phyloP scores from a whole-genome alignment of 2,797 vertebrate species.

The Enteromius radiatus region DNA sequence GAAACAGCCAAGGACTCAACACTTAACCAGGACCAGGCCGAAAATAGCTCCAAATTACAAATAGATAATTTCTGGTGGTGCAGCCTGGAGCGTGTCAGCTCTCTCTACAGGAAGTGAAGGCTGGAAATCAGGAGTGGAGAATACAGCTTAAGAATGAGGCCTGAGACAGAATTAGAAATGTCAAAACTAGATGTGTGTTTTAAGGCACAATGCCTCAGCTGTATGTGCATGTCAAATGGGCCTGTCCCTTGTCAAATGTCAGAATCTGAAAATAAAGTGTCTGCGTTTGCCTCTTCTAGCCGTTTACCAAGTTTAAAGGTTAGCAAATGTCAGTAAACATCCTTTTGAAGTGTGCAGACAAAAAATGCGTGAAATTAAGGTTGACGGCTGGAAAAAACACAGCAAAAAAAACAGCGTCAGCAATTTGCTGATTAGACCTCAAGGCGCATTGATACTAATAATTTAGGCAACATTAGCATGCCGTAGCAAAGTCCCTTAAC shows the following conservation, averaged over 20 bases:
- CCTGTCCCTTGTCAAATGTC: slow-evolving; percentile 47
- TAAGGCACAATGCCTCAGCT: slow-evolving; percentile 31
- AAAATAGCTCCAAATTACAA: slow-evolving; percentile 70
- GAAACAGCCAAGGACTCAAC: slow-evolving; percentile 70
- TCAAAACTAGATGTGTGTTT: slow-evolving; percentile 27
- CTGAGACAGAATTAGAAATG: slow-evolving; percentile 38
- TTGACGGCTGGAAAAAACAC: not conserved
- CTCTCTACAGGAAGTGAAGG: slow-evolving; percentile 33
- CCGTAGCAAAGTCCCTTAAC: slow-evolving; percentile 45
- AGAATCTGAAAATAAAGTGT: slow-evolving; percentile 31
- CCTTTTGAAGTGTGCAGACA: slow-evolving; percentile 35
- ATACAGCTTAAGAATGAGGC: slow-evolving; percentile 14
- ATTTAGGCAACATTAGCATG: slow-evolving; percentile 59
- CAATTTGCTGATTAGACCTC: slow-evolving; percentile 42
- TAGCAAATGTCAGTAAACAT: slow-evolving; percentile 48
- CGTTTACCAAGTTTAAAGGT: slow-evolving; percentile 20
- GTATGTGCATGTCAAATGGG: slow-evolving; percentile 19
- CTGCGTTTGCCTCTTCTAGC: slow-evolving; percentile 15
- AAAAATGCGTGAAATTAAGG: slow-evolving; percentile 14
- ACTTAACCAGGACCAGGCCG: slow-evolving; percentile 61
- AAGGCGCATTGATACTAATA: slow-evolving; percentile 47
- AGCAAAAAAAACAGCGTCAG: not conserved
- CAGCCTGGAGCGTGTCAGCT: slow-evolving; percentile 60
- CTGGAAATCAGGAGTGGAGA: slow-evolving; percentile 15
- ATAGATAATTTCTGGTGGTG: slow-evolving; percentile 74